These are phyloP conservation scores for Telmatherina bonti DNA, from an alignment of 2,797 vertebrate species.

Conservation along the genomic window DNA sequence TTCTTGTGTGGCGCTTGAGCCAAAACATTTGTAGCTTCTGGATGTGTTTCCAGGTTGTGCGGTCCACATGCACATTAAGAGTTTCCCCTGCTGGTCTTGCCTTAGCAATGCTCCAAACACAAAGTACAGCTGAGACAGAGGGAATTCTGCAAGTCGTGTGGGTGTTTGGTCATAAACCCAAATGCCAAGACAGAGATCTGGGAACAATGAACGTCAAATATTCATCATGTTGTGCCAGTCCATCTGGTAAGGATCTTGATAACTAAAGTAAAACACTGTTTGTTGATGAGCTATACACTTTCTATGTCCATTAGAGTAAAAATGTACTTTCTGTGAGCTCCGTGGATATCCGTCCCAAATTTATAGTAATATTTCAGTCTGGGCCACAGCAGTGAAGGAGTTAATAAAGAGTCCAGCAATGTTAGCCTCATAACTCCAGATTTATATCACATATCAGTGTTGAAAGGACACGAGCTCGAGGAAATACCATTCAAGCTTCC, in stretches of 20 bases:
- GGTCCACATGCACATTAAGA: not conserved
- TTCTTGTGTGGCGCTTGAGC: not conserved
- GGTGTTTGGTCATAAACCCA: not conserved
- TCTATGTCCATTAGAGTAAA: not conserved
- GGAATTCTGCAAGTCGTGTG: not conserved
- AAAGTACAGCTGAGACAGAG: not conserved
- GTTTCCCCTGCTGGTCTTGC: slow-evolving; percentile 6
- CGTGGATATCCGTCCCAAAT: not conserved
- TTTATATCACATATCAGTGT: not conserved
- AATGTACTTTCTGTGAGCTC: not conserved
- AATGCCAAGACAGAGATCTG: not conserved
- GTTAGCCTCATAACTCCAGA: not conserved
- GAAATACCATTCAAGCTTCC: not conserved
- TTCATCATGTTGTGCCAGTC: not conserved
- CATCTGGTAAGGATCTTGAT: not conserved
- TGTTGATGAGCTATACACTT: not conserved
- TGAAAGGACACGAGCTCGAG: not conserved
- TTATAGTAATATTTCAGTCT: not conserved
- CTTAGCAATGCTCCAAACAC: not conserved
- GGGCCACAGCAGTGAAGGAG: not conserved
- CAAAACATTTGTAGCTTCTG: slow-evolving; percentile 3
- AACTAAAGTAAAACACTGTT: not conserved
- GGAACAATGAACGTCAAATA: not conserved
- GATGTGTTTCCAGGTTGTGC: not conserved
- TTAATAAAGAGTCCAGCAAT: not conserved